Evolutionary conservation across 2,888 invertebrate species (phyloP).

Genomic region (Iphiclides podalirius): DNA sequence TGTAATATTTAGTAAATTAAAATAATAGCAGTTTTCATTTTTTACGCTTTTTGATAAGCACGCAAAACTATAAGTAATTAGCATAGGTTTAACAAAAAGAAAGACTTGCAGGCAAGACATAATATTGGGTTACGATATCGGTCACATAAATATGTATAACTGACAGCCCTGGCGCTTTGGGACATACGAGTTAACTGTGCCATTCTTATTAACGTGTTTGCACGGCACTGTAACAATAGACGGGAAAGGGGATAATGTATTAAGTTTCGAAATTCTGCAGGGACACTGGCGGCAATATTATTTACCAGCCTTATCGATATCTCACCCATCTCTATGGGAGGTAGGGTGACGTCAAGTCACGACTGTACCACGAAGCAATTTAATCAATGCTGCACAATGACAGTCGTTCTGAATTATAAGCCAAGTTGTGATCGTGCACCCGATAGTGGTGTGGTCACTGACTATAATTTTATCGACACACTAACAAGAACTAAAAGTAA

Average conservation of each 20-base stretch:
- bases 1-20: no score
- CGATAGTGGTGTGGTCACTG: constrained; percentile 32
- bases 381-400: constrained; percentile 55
- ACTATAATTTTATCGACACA: constrained; percentile 18
- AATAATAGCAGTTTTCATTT: no score
- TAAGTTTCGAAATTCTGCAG: constrained; percentile 1
- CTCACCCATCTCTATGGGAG: constrained; percentile 29
- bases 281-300: not conserved
- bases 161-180: no score
- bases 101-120: no score
- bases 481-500: constrained; percentile 15
- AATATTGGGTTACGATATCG: no score
- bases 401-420: constrained; percentile 51
- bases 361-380: constrained; percentile 51
- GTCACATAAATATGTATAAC: no score
- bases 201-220: no score
- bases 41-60: no score
- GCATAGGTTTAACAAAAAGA: no score
- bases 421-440: constrained; percentile 33
- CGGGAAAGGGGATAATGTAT: not conserved
- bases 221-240: not conserved
- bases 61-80: no score
- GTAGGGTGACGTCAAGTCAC: constrained; percentile 59
- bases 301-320: constrained; percentile 31
- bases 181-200: no score